phyloP scores from a whole-genome alignment of 2,113 vertebrate genomes.

The Protomyctophum bolini region DNA sequence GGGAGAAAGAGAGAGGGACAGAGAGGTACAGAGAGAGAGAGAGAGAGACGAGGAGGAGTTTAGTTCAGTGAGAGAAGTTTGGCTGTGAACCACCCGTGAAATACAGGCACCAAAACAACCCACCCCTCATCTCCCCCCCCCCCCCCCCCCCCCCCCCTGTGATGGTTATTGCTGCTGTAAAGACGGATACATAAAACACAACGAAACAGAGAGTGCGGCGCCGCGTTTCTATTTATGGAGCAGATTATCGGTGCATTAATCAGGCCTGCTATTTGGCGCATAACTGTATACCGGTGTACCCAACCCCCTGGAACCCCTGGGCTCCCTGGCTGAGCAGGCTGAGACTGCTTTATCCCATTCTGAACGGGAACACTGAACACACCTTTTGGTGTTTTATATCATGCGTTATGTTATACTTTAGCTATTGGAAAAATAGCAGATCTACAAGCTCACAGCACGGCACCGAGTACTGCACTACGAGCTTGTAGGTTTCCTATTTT shows the following conservation, averaged over 20 bases:
- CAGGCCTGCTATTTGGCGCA: slow-evolving; percentile 69
- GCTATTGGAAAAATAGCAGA: too few species aligned
- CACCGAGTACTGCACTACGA: too few species aligned
- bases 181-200: slow-evolving; percentile 81
- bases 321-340: slow-evolving; percentile 49
- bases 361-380: too few species aligned
- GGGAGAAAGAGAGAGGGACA: neutral
- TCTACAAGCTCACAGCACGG: too few species aligned
- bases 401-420: too few species aligned
- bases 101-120: slow-evolving; percentile 58
- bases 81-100: slow-evolving; percentile 70
- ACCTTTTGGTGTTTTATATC: too few species aligned
- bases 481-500: too few species aligned
- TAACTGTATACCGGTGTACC: slow-evolving; percentile 31
- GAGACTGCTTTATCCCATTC: slow-evolving; percentile 69
- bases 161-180: slow-evolving; percentile 78
- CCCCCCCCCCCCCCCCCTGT: slow-evolving; percentile 19
- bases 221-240: slow-evolving; percentile 80
- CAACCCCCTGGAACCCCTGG: slow-evolving; percentile 40
- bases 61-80: slow-evolving; percentile 65
- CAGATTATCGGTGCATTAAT: slow-evolving; percentile 80
- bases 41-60: slow-evolving; percentile 47
- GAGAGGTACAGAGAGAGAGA: too few species aligned
- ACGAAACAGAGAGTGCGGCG: slow-evolving; percentile 75
- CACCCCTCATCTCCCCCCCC: too few species aligned